A percentile compares a stretch with the other conserved stretches of the same genome.
phyloP scores from a whole-genome alignment of 2,888 invertebrate species.

The Nemurella pictetii region DNA sequence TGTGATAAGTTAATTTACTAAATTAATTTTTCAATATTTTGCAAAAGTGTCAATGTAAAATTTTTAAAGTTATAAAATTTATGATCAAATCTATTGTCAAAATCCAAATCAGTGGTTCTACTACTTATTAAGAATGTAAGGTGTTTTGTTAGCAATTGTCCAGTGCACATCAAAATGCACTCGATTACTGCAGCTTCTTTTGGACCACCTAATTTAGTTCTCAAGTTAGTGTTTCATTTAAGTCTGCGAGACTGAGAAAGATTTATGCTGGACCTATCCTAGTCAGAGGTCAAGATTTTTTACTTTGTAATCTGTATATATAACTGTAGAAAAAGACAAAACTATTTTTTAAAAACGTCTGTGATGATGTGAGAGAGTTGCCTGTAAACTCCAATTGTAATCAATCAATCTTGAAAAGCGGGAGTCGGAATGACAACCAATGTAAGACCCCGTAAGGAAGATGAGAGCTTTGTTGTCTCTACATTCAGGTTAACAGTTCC shows the following conservation, averaged over 20 bases:
- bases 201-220: constrained; percentile 1
- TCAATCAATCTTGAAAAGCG: neutral
- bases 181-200: neutral
- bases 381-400: constrained; percentile 43
- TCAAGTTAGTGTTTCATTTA: constrained; percentile 41
- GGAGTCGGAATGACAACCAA: neutral
- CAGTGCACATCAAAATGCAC: neutral
- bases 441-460: constrained; percentile 3
- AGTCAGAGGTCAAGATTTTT: constrained; percentile 43
- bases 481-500: constrained; percentile 43
- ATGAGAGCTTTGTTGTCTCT: constrained; percentile 17
- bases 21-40: constrained; percentile 17
- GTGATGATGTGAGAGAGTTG: constrained; percentile 44
- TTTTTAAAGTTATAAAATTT: neutral
- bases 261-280: constrained; percentile 41
- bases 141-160: neutral
- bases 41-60: neutral
- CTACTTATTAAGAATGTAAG: neutral
- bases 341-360: constrained; percentile 44
- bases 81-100: neutral
- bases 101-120: neutral
- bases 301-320: constrained; percentile 42
- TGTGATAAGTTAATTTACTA: neutral
- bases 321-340: constrained; percentile 36
- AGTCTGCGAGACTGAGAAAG: constrained; percentile 41